phyloP scores from a whole-genome alignment of 2,888 invertebrate genomes.

The Drosophila meridionalis region DNA sequence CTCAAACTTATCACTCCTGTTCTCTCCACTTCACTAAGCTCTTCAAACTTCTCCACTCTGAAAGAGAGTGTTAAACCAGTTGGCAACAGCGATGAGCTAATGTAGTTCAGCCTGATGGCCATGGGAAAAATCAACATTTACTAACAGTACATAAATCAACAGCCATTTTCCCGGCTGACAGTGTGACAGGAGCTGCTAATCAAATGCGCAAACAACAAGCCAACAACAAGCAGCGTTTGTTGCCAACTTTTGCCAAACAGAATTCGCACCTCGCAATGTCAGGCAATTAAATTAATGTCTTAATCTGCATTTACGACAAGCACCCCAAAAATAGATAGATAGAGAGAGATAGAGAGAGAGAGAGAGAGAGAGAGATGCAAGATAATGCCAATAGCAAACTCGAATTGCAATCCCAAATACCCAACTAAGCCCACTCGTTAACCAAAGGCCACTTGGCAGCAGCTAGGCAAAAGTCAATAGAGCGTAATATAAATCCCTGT shows the following conservation, averaged over 20 bases:
- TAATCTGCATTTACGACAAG: slow-evolving; percentile 80
- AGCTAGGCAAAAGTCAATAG: slow-evolving; percentile 77
- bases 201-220: slow-evolving; percentile 67
- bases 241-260: slow-evolving; percentile 18
- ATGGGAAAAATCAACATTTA: slow-evolving; percentile 72
- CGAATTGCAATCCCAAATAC: slow-evolving; percentile 30
- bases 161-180: slow-evolving; percentile 25
- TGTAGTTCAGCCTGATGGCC: slow-evolving; percentile 20
- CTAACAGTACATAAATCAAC: slow-evolving; percentile 65
- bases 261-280: slow-evolving; percentile 57
- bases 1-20: not conserved
- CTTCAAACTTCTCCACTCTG: not conserved
- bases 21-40: not conserved
- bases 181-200: slow-evolving; percentile 53
- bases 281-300: slow-evolving; percentile 82
- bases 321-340: slow-evolving; percentile 63
- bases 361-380: slow-evolving; percentile 1
- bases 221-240: slow-evolving; percentile 5
- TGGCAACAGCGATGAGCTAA: slow-evolving; percentile 7
- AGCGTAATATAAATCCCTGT: slow-evolving; percentile 80
- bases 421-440: slow-evolving; percentile 68
- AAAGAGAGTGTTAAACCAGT: not conserved
- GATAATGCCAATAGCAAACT: slow-evolving; percentile 26
- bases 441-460: slow-evolving; percentile 71
- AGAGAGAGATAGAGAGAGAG: slow-evolving; percentile 12